Conservation (phyloP, 2,888 invertebrate species). For the Synergus itoensis region DNA sequence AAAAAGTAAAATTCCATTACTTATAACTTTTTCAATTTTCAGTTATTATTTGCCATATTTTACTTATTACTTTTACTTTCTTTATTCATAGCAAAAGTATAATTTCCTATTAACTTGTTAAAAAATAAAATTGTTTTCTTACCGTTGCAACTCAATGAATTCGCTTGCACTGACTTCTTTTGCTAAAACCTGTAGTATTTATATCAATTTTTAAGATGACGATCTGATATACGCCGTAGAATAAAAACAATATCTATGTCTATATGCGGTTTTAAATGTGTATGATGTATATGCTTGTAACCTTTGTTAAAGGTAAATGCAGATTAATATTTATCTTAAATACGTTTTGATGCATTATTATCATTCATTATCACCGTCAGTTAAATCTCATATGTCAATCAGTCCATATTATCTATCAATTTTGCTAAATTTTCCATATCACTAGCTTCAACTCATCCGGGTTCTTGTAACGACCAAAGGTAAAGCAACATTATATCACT, state of each 20-base stretch:
- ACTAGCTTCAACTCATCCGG: background rate
- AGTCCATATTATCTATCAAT: background rate
- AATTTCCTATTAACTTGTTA: background rate
- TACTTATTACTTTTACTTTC: too few relatives aligned
- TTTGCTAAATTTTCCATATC: background rate
- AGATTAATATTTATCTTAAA: background rate
- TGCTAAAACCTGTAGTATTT: background rate
- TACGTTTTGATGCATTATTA: background rate
- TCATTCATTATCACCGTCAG: background rate
- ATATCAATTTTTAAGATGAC: background rate
- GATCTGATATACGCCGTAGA: background rate
- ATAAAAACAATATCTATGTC: background rate
- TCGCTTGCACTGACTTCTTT: background rate
- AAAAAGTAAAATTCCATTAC: background rate
- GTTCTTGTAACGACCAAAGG: background rate
- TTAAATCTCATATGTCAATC: background rate
- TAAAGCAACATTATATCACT: background rate
- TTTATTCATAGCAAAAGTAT: background rate
- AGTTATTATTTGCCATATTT: slow-evolving; percentile 35
- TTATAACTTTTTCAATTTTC: background rate
- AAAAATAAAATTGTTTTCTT: background rate
- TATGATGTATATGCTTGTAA: background rate
- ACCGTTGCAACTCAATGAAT: background rate
- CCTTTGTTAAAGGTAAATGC: background rate
- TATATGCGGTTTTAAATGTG: background rate